Base-by-base conservation (phyloP, 2,113 vertebrate genomes). In the Gallinago media region DNA sequence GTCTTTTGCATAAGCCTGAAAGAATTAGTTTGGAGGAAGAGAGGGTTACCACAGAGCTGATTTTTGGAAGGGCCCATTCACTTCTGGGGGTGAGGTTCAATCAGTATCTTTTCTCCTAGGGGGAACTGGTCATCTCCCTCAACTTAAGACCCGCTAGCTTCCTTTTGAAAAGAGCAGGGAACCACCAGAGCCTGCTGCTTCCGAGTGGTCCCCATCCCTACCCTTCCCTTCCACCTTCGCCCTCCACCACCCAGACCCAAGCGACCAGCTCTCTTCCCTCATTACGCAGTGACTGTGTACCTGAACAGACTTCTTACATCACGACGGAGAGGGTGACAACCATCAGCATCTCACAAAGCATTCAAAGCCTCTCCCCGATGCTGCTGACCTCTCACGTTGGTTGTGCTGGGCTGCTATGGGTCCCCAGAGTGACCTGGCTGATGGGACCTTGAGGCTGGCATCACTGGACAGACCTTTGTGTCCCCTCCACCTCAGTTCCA, bases 221-320 rank as follows among this genome's bases (percentile, higher is more conserved):
- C 12, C 12, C 21, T 44, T 72, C 22, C 71, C 26, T 89, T 77
- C 49, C 2, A 0, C 40, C 55, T 56, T 66, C 0, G 0, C 23
- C 42, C 27, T 80, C 54, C 62, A 16, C 38, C 8, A 19, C 27
- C 29, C 29, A 52, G 22, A 66, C 29, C 6, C 59, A 81, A 87
- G 40, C 2, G 1, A 63, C 31, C 18, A 42, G 34, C 34, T 76
- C 27, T 72, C 26, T 70, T 80, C 40, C 55, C n/a, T 63, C 52
- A 63, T 29, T 56, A 63, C 1, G 3, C 52, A 72, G 3, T 22
- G 44, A 36, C 59, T 38, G 20, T 3, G 2, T 26, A n/a, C 29
- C 17, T 62, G 76, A 50, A 55, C 36, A 26, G 7, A 56, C 13
- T 50, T 25, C 32, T 36, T 22, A 42, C 2, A 2, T 29, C 1